A percentile compares a stretch with the other conserved stretches of the same genome.
Evolutionary conservation across 2,888 invertebrate species (phyloP).

Genomic region (Heteromyza rotundicornis): DNA sequence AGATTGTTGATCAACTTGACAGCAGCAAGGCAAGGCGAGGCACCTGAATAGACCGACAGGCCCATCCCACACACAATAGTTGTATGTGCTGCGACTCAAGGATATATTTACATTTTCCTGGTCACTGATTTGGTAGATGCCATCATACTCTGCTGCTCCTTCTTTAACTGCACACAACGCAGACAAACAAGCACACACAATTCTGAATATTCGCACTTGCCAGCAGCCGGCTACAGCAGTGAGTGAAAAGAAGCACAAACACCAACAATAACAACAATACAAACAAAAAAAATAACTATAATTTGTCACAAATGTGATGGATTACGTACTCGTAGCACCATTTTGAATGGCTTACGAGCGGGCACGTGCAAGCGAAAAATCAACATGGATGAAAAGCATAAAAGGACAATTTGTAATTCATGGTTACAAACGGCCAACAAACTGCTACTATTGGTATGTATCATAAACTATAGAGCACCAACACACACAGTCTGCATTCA

Average conservation of each 20-base stretch:
- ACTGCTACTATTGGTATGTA: constrained; percentile 45
- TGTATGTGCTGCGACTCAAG: too few relatives aligned
- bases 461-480: too few relatives aligned
- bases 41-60: too few relatives aligned
- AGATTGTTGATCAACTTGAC: background rate
- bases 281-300: background rate
- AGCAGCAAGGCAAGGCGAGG: background rate
- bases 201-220: background rate
- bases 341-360: constrained; percentile 40
- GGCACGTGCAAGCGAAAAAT: constrained; percentile 10
- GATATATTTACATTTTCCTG: background rate
- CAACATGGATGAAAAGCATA: constrained; percentile 26
- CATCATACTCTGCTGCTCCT: background rate
- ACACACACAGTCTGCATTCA: too few relatives aligned
- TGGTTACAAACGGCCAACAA: constrained; percentile 48
- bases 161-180: too few relatives aligned
- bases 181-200: too few relatives aligned
- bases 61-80: too few relatives aligned
- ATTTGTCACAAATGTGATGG: background rate
- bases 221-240: background rate
- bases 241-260: constrained; percentile 1
- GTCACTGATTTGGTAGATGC: background rate
- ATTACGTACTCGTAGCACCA: constrained; percentile 5
- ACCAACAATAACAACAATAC: background rate
- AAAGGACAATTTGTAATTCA: constrained; percentile 42